Evolutionary conservation across 2,888 invertebrate species (phyloP).

Genomic region (Scaptodrosophila latifasciaeformis): DNA sequence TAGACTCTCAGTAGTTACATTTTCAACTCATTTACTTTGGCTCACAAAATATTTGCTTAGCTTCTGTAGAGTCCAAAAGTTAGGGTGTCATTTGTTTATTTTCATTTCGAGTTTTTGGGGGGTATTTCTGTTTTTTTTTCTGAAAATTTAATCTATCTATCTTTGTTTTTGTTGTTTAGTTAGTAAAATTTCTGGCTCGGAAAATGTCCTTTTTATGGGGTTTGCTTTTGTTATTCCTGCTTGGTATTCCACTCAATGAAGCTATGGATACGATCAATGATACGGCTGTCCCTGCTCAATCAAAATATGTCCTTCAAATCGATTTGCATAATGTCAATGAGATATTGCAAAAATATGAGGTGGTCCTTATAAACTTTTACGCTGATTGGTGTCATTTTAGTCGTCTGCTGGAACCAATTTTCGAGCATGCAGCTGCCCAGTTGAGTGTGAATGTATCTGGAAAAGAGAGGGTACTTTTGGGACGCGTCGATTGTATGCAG

Average conservation of each 20-base stretch:
- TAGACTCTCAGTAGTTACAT: slow-evolving; percentile 8
- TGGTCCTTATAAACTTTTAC: slow-evolving; percentile 49
- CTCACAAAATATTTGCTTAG: slow-evolving; percentile 61
- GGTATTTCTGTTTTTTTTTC: neutral
- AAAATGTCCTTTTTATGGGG: neutral
- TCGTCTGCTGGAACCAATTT: slow-evolving; percentile 28
- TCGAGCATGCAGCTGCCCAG: slow-evolving; percentile 30
- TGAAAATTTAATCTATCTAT: slow-evolving; percentile 13
- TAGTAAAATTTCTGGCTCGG: too few species aligned
- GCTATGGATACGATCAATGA: too few species aligned
- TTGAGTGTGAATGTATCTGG: slow-evolving; percentile 12
- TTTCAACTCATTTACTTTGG: slow-evolving; percentile 50
- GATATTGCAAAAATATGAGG: slow-evolving; percentile 28
- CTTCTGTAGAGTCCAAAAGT: slow-evolving; percentile 38
- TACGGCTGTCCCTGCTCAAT: neutral
- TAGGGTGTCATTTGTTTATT: neutral
- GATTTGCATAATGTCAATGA: slow-evolving; percentile 25
- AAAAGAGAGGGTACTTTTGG: slow-evolving; percentile 24
- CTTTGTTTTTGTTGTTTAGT: slow-evolving; percentile 49
- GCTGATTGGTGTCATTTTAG: slow-evolving; percentile 54
- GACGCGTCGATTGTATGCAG: slow-evolving; percentile 35
- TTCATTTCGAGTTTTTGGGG: neutral
- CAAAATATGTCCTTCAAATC: slow-evolving; percentile 25
- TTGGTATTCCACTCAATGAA: too few species aligned
- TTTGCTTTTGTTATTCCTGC: too few species aligned